phyloP scores from a whole-genome alignment of 2,888 invertebrate genomes.

The Formica aserva region DNA sequence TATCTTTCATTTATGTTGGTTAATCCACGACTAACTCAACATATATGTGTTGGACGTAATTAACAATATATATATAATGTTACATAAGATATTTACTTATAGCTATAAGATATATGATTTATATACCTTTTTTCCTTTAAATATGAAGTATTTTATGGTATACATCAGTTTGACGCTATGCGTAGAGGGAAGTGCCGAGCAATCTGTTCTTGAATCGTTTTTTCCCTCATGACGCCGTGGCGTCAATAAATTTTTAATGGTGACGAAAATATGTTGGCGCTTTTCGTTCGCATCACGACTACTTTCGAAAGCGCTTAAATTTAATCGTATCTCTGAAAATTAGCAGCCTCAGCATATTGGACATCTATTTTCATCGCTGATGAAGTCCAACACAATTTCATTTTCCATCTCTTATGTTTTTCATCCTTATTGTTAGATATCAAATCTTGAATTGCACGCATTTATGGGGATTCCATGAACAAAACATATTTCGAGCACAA shows the following conservation, averaged over 20 bases:
- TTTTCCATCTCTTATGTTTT: neutral
- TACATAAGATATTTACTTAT: slow-evolving; percentile 56
- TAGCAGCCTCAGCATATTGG: neutral
- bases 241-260: slow-evolving; percentile 63
- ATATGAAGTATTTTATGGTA: slow-evolving; percentile 41
- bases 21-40: slow-evolving; percentile 63
- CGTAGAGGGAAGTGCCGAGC: slow-evolving; percentile 48
- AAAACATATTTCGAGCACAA: slow-evolving; percentile 7
- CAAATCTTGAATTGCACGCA: slow-evolving; percentile 10
- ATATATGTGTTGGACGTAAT: slow-evolving; percentile 57
- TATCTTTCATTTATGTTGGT: slow-evolving; percentile 39
- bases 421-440: slow-evolving; percentile 12
- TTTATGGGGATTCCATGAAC: neutral
- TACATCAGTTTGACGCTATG: slow-evolving; percentile 55
- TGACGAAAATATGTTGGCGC: slow-evolving; percentile 44
- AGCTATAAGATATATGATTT: slow-evolving; percentile 31
- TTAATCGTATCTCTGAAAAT: slow-evolving; percentile 50
- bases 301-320: slow-evolving; percentile 32
- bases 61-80: slow-evolving; percentile 60
- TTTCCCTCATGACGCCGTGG: slow-evolving; percentile 36
- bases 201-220: slow-evolving; percentile 58
- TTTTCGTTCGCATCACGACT: slow-evolving; percentile 23
- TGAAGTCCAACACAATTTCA: neutral
- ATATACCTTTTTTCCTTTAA: slow-evolving; percentile 34
- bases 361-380: slow-evolving; percentile 11